Evolutionary conservation across 23 tunicate species (phyloP).

Genomic region (Ascidia mentula): DNA sequence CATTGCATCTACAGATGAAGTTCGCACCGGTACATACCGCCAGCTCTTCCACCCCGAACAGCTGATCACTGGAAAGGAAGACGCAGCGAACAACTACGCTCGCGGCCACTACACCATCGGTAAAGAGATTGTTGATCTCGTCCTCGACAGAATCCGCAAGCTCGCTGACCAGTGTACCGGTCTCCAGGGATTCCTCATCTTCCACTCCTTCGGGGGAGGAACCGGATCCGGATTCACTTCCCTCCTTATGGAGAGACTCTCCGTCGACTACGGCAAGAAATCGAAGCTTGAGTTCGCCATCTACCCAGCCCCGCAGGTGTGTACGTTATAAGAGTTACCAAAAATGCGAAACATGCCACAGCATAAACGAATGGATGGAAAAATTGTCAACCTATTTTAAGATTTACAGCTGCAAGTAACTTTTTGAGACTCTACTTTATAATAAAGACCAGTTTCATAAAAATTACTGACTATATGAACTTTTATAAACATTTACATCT

Average conservation of each 20-base stretch:
- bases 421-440: no score
- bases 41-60: conserved; percentile 98
- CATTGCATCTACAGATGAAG: conserved; percentile 78
- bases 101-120: conserved; percentile 99
- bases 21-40: conserved; percentile 93
- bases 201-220: conserved; percentile 97
- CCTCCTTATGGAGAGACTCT: conserved; percentile 86
- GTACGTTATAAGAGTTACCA: no score
- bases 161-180: conserved; percentile 98
- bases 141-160: conserved; percentile 89
- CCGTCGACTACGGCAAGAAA: conserved; percentile 99
- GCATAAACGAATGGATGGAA: no score
- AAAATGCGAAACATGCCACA: no score
- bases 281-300: conserved; percentile 94
- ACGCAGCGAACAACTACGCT: conserved; percentile 97
- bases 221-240: conserved; percentile 98
- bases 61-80: conserved; percentile 96
- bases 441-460: no score
- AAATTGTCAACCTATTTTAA: no score
- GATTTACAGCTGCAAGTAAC: no score
- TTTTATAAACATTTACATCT: no score
- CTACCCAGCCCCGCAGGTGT: conserved; percentile 97
- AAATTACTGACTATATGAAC: no score
- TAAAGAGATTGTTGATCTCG: conserved; percentile 92
- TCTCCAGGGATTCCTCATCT: conserved; percentile 92